A percentile compares a stretch with the other conserved stretches of the same genome.
Evolutionary conservation across 2,113 vertebrate species (phyloP).

Genomic region (Passer domesticus): DNA sequence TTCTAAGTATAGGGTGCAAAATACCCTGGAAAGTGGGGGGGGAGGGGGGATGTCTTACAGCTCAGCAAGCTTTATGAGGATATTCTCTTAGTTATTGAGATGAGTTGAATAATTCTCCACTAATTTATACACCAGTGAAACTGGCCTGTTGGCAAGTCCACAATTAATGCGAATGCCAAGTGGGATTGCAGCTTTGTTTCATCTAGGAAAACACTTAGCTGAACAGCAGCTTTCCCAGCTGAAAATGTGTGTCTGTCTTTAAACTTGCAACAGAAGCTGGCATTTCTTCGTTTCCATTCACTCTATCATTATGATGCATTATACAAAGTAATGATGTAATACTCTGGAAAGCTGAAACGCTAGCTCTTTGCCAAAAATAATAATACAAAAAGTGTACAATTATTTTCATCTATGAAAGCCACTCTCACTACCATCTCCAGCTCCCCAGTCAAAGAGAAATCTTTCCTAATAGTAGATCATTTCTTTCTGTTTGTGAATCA

Average conservation of each 20-base stretch:
- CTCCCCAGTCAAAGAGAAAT: conserved; percentile 76
- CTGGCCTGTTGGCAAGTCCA: conserved; percentile 78
- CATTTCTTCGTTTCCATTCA: conserved; percentile 79
- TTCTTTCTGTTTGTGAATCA: conserved; percentile 74
- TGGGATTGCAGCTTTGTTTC: conserved; percentile 81
- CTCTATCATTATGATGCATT: conserved; percentile 86
- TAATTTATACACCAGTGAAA: conserved; percentile 80
- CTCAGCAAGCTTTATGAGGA: conserved; percentile 68
- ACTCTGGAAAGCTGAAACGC: conserved; percentile 75
- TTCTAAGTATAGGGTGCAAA: conserved; percentile 65
- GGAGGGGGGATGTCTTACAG: conserved; percentile 50
- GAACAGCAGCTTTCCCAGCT: conserved; percentile 76
- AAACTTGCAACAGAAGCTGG: conserved; percentile 78
- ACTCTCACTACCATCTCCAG: conserved; percentile 74
- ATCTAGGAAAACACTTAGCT: conserved; percentile 76
- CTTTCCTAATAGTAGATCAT: conserved; percentile 73
- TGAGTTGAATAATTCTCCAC: conserved; percentile 78
- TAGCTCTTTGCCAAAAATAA: conserved; percentile 81
- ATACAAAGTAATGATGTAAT: conserved; percentile 85
- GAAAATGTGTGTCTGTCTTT: conserved; percentile 78
- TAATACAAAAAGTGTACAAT: conserved; percentile 83
- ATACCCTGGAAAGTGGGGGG: neutral
- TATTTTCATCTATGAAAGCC: conserved; percentile 84
- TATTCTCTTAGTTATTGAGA: conserved; percentile 72
- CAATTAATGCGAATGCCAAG: conserved; percentile 82